Percentiles rank a stretch among this genome's conserved stretches.
These are phyloP conservation scores for Formica aserva DNA, from an alignment of 2,888 invertebrate genomes.

Conservation along the genomic window DNA sequence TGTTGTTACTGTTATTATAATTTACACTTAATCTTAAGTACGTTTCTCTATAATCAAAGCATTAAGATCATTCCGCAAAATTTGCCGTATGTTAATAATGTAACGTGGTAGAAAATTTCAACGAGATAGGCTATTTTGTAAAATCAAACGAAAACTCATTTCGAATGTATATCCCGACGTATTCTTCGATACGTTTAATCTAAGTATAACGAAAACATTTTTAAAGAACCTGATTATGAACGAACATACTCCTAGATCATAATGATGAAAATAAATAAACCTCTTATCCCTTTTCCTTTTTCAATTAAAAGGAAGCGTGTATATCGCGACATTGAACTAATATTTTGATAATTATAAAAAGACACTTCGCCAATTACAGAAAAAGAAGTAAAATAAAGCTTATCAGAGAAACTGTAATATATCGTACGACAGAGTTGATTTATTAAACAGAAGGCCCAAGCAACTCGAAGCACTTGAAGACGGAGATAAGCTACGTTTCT, in stretches of 20 bases:
- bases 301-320: slow-evolving; percentile 31
- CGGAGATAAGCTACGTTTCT: slow-evolving; percentile 56
- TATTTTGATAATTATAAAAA: slow-evolving; percentile 53
- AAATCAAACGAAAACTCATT: slow-evolving; percentile 22
- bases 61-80: neutral
- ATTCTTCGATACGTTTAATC: slow-evolving; percentile 41
- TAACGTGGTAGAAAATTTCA: slow-evolving; percentile 18
- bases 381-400: slow-evolving; percentile 42
- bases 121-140: slow-evolving; percentile 10
- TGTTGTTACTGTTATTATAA: slow-evolving; percentile 71
- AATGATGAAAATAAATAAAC: slow-evolving; percentile 43
- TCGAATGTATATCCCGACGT: slow-evolving; percentile 30
- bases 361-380: neutral
- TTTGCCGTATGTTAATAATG: slow-evolving; percentile 28
- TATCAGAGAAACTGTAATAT: slow-evolving; percentile 30
- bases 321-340: slow-evolving; percentile 22
- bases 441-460: slow-evolving; percentile 39
- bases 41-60: slow-evolving; percentile 29
- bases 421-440: slow-evolving; percentile 25
- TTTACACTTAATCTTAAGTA: slow-evolving; percentile 59
- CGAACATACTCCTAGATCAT: slow-evolving; percentile 15
- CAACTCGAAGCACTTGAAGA: slow-evolving; percentile 41
- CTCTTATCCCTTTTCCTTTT: slow-evolving; percentile 7
- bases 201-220: slow-evolving; percentile 8
- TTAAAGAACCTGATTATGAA: slow-evolving; percentile 32